Base-by-base conservation (phyloP, 2,113 vertebrate genomes). In the Alosa alosa region DNA sequence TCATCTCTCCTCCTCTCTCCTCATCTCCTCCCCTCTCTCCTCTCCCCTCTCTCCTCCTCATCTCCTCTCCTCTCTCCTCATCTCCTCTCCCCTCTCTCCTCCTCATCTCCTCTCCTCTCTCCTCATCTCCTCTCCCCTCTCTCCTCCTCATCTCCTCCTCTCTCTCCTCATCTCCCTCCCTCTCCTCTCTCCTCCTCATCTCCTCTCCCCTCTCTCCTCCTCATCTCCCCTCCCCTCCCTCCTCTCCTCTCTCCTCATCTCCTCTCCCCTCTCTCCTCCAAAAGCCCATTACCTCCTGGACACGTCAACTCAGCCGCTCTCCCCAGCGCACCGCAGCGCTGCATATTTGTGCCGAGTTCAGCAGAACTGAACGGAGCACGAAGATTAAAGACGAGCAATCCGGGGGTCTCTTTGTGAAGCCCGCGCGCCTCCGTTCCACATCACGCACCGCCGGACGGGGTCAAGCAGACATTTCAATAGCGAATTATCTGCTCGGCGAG, bases 311-410 rank as follows among this genome's bases (percentile, higher is more conserved):
- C 52, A 3, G 2, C 52, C 52, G 17, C 52, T 4, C 52, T 17
- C 50, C 17, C 52, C 52, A 55, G 11, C 47, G 47, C 52, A 18
- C 13, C 17, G 4, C 52, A 18, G 1, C 52, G 15, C 52, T 1
- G 52, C 15, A 85, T 82, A 83, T 93, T 94, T 92, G 92, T 90
- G 92, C 92, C 89, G 89, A 95, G 92, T 87, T 84, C 85, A 87
- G 91, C 90, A 88, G 91, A 88, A 87, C 52, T 4, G 11, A 18
- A 55, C 52, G 3, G 75, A 78, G 86, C 84, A 60, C 13, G n/a
- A 45, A 20, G n/a, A 82, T 55, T 86, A 82, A 86, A 89, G 85
- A 86, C 84, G 85, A 18, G 85, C 83, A 86, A 64, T 72, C 10
- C n/a, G 0, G 82, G 83, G 52, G 52, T 4, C 41, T 52, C 81